Conservation (phyloP, 2,113 vertebrate genomes). For the Nematolebias whitei region DNA sequence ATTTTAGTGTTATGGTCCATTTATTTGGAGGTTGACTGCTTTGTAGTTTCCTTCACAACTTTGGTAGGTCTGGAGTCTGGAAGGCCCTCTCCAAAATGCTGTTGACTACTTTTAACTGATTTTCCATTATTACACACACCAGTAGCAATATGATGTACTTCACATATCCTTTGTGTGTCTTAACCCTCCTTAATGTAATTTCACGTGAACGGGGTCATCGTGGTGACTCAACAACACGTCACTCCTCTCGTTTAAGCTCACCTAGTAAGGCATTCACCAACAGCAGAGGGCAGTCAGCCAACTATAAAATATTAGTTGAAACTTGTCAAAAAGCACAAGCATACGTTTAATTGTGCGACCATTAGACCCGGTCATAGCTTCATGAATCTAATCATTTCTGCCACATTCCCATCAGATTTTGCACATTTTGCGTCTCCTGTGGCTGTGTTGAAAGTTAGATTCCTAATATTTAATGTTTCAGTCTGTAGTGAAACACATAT, state of each 20-base stretch:
- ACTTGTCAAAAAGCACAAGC: conserved; percentile 1
- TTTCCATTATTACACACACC: background rate
- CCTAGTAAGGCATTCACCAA: background rate
- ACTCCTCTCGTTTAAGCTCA: background rate
- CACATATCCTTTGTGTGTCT: background rate
- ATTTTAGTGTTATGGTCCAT: too few relatives aligned
- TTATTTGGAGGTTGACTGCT: background rate
- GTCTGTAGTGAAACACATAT: background rate
- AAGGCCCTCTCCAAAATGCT: background rate
- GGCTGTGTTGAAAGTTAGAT: background rate
- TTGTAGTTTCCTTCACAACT: background rate
- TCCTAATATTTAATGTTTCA: background rate
- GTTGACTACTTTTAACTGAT: background rate
- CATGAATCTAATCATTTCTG: background rate
- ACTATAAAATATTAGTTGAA: background rate
- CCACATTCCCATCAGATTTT: background rate
- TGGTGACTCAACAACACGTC: conserved; percentile 17
- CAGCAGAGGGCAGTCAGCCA: conserved; percentile 22
- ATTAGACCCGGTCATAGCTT: background rate
- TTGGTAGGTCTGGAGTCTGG: background rate
- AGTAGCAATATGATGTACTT: background rate
- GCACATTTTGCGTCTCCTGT: background rate
- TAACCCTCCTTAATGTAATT: background rate
- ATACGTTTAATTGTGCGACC: background rate
- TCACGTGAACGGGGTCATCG: conserved; percentile 9